These are phyloP conservation scores for Athrips mouffetella DNA, from an alignment of 2,888 invertebrate species.

Conservation along the genomic window DNA sequence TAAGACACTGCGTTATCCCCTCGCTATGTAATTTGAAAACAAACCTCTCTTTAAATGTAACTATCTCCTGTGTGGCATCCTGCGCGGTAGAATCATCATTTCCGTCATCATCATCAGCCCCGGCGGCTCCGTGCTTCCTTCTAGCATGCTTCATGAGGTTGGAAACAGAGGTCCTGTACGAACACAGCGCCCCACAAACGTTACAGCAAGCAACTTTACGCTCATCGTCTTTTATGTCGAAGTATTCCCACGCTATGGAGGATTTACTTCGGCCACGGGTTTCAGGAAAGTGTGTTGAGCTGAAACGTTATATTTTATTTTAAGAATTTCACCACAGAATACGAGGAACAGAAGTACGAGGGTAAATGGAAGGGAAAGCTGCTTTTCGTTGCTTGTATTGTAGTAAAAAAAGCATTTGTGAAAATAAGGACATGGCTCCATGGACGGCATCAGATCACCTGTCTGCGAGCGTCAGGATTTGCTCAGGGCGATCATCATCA, in stretches of 20 bases:
- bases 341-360: too few relatives aligned
- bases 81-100: slow-evolving; percentile 8
- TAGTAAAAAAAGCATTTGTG: too few relatives aligned
- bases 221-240: slow-evolving; percentile 20
- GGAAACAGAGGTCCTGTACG: slow-evolving; percentile 26
- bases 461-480: too few relatives aligned
- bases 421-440: too few relatives aligned
- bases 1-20: too few relatives aligned
- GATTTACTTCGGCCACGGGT: slow-evolving; percentile 14
- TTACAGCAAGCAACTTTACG: slow-evolving; percentile 20
- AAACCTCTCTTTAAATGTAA: background rate
- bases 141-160: slow-evolving; percentile 31
- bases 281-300: background rate
- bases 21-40: background rate
- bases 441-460: too few relatives aligned
- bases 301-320: background rate
- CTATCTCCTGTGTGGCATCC: slow-evolving; percentile 13
- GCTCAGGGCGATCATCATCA: too few relatives aligned
- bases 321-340: too few relatives aligned
- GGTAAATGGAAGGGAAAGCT: too few relatives aligned
- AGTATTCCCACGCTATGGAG: slow-evolving; percentile 23
- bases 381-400: too few relatives aligned
- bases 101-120: slow-evolving; percentile 5
- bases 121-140: slow-evolving; percentile 22
- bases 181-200: slow-evolving; percentile 22